Percentiles rank a stretch among this genome's conserved stretches.
phyloP scores from a whole-genome alignment of 1,140 invertebrate genomes.

The Drosophila sproati region DNA sequence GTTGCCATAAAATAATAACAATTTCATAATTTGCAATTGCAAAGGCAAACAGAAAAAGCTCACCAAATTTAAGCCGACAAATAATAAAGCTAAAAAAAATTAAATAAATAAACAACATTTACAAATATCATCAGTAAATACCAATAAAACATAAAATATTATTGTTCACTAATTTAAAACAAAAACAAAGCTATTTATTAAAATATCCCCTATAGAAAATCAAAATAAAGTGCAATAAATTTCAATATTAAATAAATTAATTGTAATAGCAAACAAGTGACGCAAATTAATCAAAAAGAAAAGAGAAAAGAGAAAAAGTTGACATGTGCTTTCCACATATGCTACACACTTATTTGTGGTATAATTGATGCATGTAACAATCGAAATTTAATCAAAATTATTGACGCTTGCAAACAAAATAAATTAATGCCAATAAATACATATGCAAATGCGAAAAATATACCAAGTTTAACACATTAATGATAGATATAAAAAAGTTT shows the following conservation, averaged over 20 bases:
- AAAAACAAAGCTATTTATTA: background rate
- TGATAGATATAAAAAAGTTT: constrained; percentile 47
- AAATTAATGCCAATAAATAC: constrained; percentile 14
- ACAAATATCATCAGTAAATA: background rate
- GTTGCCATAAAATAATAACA: too few relatives aligned
- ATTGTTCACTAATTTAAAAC: background rate
- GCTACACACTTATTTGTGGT: background rate
- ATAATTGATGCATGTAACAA: constrained; percentile 15
- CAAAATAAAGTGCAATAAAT: constrained; percentile 4
- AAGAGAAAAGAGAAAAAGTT: background rate
- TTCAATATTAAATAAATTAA: constrained; percentile 4
- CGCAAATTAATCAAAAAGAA: constrained; percentile 24
- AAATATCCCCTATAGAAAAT: constrained; percentile 2
- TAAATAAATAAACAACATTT: background rate
- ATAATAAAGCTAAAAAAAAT: constrained; percentile 1
- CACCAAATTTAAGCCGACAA: too few relatives aligned
- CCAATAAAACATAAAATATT: background rate
- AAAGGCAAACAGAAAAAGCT: too few relatives aligned
- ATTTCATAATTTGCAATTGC: too few relatives aligned
- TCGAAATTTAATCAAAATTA: constrained; percentile 41
- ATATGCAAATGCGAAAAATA: constrained; percentile 21
- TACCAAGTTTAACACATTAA: constrained; percentile 27
- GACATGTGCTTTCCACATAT: background rate
- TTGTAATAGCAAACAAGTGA: constrained; percentile 16
- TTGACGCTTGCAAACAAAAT: constrained; percentile 24